A percentile compares a stretch with the other conserved stretches of the same genome.
These are phyloP conservation scores for Synanceia verrucosa DNA, from an alignment of 2,797 vertebrate genomes.

Conservation along the genomic window DNA sequence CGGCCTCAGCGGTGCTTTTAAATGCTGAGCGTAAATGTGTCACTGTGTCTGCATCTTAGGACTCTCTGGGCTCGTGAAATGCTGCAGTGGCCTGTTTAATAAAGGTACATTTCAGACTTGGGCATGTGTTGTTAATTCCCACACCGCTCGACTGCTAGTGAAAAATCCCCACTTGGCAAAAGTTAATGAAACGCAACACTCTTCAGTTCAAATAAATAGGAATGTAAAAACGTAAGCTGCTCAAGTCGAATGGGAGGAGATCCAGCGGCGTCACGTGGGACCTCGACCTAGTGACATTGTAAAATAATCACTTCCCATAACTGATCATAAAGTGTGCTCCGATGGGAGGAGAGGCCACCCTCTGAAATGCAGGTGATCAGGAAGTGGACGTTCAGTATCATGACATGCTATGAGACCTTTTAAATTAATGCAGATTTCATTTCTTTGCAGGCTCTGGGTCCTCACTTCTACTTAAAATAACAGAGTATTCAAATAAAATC, in stretches of 20 bases:
- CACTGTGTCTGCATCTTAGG: slow-evolving; percentile 49
- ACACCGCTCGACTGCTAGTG: slow-evolving; percentile 40
- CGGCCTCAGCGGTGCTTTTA: slow-evolving; percentile 35
- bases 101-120: slow-evolving; percentile 69
- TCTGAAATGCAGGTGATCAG: slow-evolving; percentile 48
- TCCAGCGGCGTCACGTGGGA: slow-evolving; percentile 28
- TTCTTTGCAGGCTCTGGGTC: slow-evolving; percentile 32
- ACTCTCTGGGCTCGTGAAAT: slow-evolving; percentile 54
- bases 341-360: slow-evolving; percentile 15
- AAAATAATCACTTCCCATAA: slow-evolving; percentile 64
- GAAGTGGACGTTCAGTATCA: slow-evolving; percentile 33
- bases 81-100: slow-evolving; percentile 64
- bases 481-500: slow-evolving; percentile 46
- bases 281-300: slow-evolving; percentile 35
- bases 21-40: slow-evolving; percentile 56
- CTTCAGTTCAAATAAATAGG: slow-evolving; percentile 73
- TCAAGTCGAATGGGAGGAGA: slow-evolving; percentile 45
- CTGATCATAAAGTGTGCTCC: slow-evolving; percentile 50
- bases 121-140: slow-evolving; percentile 73
- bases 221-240: slow-evolving; percentile 58
- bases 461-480: slow-evolving; percentile 31
- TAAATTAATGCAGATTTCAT: slow-evolving; percentile 49
- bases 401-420: slow-evolving; percentile 47
- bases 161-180: slow-evolving; percentile 69
- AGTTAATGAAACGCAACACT: slow-evolving; percentile 70